Base-by-base conservation (phyloP, 37 sponge, comb jelly and placozoan genomes). In the Hexactinellida sp. region DNA sequence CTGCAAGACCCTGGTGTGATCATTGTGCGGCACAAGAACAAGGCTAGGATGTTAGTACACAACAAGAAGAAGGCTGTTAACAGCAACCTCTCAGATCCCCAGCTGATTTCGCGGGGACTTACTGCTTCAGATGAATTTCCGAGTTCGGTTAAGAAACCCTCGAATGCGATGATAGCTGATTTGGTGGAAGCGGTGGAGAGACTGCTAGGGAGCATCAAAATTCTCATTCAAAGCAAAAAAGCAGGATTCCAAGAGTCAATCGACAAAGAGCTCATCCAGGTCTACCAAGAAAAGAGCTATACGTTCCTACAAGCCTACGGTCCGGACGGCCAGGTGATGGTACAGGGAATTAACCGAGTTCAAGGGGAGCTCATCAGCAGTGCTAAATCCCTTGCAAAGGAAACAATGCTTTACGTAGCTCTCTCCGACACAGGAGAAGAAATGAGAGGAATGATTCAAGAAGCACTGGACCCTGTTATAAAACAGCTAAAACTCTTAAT, bases 1-100 rank as follows among this genome's bases (percentile, higher is more conserved):
- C 86, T 94, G 39, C 97, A 96, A 88, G 92, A 96, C 24, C 93
- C 97, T 0, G 97, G 97, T 24, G 88, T 88, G 3, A 87, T 96
- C 37, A 36, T 86, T 5, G 51, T 96, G 1, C 86, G 88, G 0
- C 97, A 96, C 84, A 96, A 96, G 88, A 96, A 96, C 86, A 90
- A 91, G 54, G 91, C 92, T 3, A 90, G 89, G 36, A 94, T 96
- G 94, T 54, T 96, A 0, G 87, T 92, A 19, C 91, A 90, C 84
- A 87, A 91, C 85, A 93, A 95, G 87, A 63, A 63, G 76, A 63
- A 23, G 13, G 13, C 5, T 7, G 5, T 63, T 3, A n/a, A n/a
- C n/a, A 47, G 9, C 13, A 23, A 25, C 19, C 76, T 63, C 21
- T 63, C 76, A 63, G 32, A 63, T 63, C 76, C 76, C 3, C 25